These are phyloP conservation scores for Petaurus breviceps DNA, from an alignment of 2,113 vertebrate species.

Conservation along the genomic window DNA sequence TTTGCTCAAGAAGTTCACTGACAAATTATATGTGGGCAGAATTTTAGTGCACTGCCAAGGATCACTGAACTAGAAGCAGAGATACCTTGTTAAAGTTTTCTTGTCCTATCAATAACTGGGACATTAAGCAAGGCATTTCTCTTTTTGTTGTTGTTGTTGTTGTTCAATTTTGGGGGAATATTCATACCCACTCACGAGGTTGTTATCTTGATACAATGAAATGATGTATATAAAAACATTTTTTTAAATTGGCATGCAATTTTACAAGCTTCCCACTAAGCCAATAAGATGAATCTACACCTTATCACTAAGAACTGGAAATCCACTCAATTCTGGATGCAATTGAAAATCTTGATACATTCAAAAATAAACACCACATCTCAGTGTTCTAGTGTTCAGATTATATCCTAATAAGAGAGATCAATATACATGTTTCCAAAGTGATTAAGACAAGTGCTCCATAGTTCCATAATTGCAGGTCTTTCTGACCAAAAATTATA, in stretches of 20 bases:
- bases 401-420: neutral
- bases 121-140: neutral
- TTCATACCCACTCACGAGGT: neutral
- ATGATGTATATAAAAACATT: neutral
- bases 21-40: neutral
- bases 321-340: neutral
- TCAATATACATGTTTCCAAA: neutral
- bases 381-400: neutral
- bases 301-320: neutral
- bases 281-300: neutral
- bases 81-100: neutral
- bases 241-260: neutral
- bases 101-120: neutral
- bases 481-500: neutral
- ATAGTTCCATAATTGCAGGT: neutral
- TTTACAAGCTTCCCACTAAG: neutral
- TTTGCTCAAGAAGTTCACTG: conserved; percentile 36
- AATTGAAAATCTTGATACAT: neutral
- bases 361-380: neutral
- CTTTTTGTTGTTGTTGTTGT: no score
- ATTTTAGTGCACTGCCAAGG: conserved; percentile 11
- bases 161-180: neutral
- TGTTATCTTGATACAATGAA: neutral
- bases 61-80: neutral
- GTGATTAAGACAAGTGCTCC: neutral